Evolutionary conservation across 2,113 vertebrate genomes (phyloP), one percentile per base, ranked within the genome.

Genomic region (Heptranchias perlo): DNA sequence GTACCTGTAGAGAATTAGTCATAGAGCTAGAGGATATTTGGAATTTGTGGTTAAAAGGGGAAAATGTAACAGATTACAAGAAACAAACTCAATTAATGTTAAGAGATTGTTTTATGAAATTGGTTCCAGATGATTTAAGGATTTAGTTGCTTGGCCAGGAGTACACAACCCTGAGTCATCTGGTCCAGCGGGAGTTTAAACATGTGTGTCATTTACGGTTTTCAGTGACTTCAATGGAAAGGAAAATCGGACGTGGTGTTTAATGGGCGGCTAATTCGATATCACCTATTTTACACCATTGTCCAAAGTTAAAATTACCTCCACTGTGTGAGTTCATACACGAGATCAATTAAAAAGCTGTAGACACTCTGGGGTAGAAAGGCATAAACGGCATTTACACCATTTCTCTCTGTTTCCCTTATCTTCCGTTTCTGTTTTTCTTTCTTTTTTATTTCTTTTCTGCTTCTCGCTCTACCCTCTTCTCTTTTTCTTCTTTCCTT

Each of bases 71-170:
- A 62, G 31, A 62, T 39, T 39, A 93, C 89, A 62, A 93, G 89
- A 93, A 93, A 44, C 35, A 91, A 91, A 54, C 87, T 91, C 87
- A 93, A 93, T 64, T 93, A 93, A 93, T 93, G 54, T 62, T 93
- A 93, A 93, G 11, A n/a, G 5, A 35, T 62, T 39, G n/a, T 93
- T 93, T 16, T 62, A n/a, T 62, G 54, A 62, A 62, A 58, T 64
- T 93, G 58, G 35, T 93, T 93, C 58, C 89, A 93, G 58, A 23
- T 62, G 89, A 39, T 62, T 62, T 62, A 62, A 93, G 4, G 58
- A 44, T 93, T 93, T 52, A 28, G 84, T 52, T 93, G 54, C 58
- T 93, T 35, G 18, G 89, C 11, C 35, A 39, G 58, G 58, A 7
- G 58, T n/a, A 16, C 16, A 39, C 4, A 93, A 62, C 6, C 58